Evolutionary conservation across 2,113 vertebrate species (phyloP).

Genomic region (Halichoerus grypus): DNA sequence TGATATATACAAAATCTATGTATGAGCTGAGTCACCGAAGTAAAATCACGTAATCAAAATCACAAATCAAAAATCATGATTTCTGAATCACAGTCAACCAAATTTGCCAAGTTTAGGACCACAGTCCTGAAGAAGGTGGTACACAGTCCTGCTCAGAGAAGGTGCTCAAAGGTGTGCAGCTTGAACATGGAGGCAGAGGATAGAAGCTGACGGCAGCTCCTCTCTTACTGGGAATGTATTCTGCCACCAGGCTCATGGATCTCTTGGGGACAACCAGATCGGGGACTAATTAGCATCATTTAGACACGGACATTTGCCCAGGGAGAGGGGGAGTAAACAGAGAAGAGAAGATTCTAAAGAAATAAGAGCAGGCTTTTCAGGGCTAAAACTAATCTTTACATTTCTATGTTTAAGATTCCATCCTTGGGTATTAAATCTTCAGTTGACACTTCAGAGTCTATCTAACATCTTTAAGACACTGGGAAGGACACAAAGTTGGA

Average conservation of each 20-base stretch:
- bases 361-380: background rate
- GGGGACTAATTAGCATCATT: background rate
- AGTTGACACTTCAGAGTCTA: background rate
- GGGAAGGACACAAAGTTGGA: background rate
- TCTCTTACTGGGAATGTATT: background rate
- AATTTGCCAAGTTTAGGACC: background rate
- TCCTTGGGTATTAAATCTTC: background rate
- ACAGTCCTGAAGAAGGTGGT: background rate
- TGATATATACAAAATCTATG: background rate
- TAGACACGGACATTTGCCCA: background rate
- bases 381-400: background rate
- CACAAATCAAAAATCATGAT: background rate
- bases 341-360: background rate
- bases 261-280: background rate
- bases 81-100: background rate
- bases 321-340: background rate
- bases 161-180: background rate
- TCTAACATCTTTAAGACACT: background rate
- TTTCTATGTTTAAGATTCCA: background rate
- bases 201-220: background rate
- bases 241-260: background rate
- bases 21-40: background rate
- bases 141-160: background rate
- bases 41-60: background rate
- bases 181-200: background rate